Evolutionary conservation across 2,113 vertebrate genomes (phyloP), one percentile per base, ranked within the genome.

Genomic region (Pseudorhombus dupliciocellatus): DNA sequence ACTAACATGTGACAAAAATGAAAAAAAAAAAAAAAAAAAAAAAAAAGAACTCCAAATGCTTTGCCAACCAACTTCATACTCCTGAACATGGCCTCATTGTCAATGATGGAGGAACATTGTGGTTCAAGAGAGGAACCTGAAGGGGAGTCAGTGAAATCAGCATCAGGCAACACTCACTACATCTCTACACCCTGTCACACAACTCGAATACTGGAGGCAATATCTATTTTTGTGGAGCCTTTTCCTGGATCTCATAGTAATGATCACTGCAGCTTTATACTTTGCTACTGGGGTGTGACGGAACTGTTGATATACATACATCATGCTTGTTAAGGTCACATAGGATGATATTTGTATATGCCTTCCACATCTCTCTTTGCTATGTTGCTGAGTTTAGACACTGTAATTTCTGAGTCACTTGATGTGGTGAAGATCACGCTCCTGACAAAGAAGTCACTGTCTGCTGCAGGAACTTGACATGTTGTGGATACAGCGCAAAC

Each of bases 51-150:
- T 59, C 76, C 70, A 75, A 60, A 59, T 24, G 48, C 34, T 66
- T 66, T 69, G 75, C 25, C 34, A 54, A 53, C 54, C 18, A 63
- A 8, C 60, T 75, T 66, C 34, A 77, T 62, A 74, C 69, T 74
- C 70, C 20, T 61, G 21, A n/a, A n/a, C n/a, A n/a, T n/a, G n/a
- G n/a, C n/a, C n/a, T n/a, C n/a, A n/a, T n/a, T n/a, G n/a, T n/a
- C n/a, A 0, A 37, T 1, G 30, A 55, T n/a, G 25, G 31, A 34
- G 20, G 25, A 53, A 11, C 24, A 22, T 31, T 42, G 61, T 37
- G 20, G 18, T 24, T 64, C 37, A 10, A 55, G 31, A 54, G 48
- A 46, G 5, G 51, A 67, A 22, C 54, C 28, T 34, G 26, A 71
- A 21, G 40, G 15, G 40, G 40, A 44, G 40, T 14, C 14, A 48